A percentile compares a stretch with the other conserved stretches of the same genome.
These are phyloP conservation scores for Oplegnathus fasciatus DNA, from an alignment of 2,113 vertebrate genomes.

Conservation along the genomic window DNA sequence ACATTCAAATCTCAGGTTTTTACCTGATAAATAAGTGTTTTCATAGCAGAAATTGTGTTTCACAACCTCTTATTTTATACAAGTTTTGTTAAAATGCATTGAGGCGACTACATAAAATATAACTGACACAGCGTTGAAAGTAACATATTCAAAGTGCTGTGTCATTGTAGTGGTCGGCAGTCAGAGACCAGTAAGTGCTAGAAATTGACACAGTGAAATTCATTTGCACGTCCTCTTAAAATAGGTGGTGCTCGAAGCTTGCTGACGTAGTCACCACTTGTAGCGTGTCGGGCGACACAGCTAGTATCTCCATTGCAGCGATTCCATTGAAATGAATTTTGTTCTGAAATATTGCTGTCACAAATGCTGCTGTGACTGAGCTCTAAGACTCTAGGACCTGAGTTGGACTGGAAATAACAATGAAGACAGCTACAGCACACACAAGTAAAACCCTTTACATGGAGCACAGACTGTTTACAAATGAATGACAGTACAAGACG, in stretches of 20 bases:
- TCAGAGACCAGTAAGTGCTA: background rate
- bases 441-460: background rate
- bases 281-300: background rate
- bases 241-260: constrained; percentile 19
- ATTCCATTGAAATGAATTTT: background rate
- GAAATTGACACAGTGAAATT: constrained; percentile 5
- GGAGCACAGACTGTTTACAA: background rate
- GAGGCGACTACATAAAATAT: background rate
- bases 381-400: background rate
- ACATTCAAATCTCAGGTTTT: background rate
- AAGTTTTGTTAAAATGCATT: background rate
- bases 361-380: too few relatives aligned
- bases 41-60: background rate
- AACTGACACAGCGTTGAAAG: background rate
- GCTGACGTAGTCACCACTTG: constrained; percentile 11
- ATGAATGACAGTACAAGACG: background rate
- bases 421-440: background rate
- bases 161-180: background rate
- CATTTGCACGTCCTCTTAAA: constrained; percentile 21
- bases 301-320: background rate
- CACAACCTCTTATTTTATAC: background rate
- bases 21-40: background rate
- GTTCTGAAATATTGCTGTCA: background rate
- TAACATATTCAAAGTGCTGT: background rate
- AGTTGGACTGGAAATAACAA: too few relatives aligned